A percentile compares a stretch with the other conserved stretches of the same genome.
phyloP scores from a whole-genome alignment of 2,888 invertebrate species.

The Apoderus coryli region DNA sequence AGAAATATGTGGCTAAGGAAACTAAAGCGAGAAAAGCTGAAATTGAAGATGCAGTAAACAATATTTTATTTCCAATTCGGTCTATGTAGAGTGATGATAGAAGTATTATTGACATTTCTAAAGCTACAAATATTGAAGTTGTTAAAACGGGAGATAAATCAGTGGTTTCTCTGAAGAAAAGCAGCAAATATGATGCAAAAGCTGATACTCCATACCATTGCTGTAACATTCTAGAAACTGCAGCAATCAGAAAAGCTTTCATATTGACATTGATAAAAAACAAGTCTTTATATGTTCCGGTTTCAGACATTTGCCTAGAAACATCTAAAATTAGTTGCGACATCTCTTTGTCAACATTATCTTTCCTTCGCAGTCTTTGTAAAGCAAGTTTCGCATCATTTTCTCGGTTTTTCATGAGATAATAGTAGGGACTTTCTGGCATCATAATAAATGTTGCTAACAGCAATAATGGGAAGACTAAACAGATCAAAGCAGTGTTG shows the following conservation, averaged over 20 bases:
- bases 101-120: conserved; percentile 9
- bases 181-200: conserved; percentile 22
- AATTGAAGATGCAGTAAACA: conserved; percentile 19
- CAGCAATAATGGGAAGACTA: conserved; percentile 41
- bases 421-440: conserved; percentile 37
- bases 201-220: conserved; percentile 22
- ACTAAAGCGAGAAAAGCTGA: conserved; percentile 16
- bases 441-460: conserved; percentile 40
- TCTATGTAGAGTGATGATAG: conserved; percentile 15
- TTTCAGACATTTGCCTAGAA: conserved; percentile 21
- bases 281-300: conserved; percentile 22
- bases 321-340: conserved; percentile 18
- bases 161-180: conserved; percentile 24
- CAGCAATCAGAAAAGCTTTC: conserved; percentile 20
- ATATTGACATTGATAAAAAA: conserved; percentile 20
- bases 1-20: conserved; percentile 21
- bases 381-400: conserved; percentile 18
- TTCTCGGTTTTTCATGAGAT: conserved; percentile 17
- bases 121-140: conserved; percentile 21
- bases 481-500: conserved; percentile 41
- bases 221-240: conserved; percentile 21
- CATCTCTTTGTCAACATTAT: conserved; percentile 19
- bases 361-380: conserved; percentile 16
- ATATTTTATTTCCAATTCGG: conserved; percentile 20
- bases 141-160: conserved; percentile 21